Conservation (phyloP, 2,797 vertebrate genomes). For the Toxotes lorentzi region DNA sequence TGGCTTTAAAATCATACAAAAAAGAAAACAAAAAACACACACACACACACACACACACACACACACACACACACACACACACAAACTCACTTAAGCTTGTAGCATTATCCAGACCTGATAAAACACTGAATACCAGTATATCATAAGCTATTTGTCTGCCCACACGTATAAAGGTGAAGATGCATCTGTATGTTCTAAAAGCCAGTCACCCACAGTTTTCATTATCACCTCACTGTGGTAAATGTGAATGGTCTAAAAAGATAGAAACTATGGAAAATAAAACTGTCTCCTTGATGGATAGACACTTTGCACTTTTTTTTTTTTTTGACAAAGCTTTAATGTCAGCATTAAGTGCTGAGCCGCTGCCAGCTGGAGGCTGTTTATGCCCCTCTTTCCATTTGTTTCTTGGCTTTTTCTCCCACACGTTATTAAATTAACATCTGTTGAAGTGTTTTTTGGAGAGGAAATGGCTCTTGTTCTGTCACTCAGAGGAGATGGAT, state of each 20-base stretch:
- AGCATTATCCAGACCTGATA: conserved; percentile 16
- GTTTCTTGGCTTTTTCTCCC: conserved; percentile 79
- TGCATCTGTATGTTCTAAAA: conserved; percentile 51
- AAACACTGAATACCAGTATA: conserved; percentile 26
- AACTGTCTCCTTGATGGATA: conserved; percentile 74
- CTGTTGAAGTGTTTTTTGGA: conserved; percentile 76
- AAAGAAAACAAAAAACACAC: too few species aligned
- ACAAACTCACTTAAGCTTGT: background rate
- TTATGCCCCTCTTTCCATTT: conserved; percentile 77
- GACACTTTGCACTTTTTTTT: conserved; percentile 70
- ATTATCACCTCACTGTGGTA: conserved; percentile 62
- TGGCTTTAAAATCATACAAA: too few species aligned
- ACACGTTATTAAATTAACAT: conserved; percentile 86
- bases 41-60: too few species aligned
- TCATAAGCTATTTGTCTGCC: conserved; percentile 47
- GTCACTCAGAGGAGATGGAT: conserved; percentile 74
- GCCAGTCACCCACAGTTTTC: conserved; percentile 59
- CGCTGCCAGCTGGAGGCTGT: conserved; percentile 76
- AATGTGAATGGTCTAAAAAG: conserved; percentile 67
- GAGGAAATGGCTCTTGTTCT: conserved; percentile 73
- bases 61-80: too few species aligned
- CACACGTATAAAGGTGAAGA: conserved; percentile 30
- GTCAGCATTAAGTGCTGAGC: conserved; percentile 82
- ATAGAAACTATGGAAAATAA: conserved; percentile 66
- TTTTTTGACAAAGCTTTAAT: conserved; percentile 79